Evolutionary conservation across 2,797 vertebrate species (phyloP).

Genomic region (Melanitta fusca): DNA sequence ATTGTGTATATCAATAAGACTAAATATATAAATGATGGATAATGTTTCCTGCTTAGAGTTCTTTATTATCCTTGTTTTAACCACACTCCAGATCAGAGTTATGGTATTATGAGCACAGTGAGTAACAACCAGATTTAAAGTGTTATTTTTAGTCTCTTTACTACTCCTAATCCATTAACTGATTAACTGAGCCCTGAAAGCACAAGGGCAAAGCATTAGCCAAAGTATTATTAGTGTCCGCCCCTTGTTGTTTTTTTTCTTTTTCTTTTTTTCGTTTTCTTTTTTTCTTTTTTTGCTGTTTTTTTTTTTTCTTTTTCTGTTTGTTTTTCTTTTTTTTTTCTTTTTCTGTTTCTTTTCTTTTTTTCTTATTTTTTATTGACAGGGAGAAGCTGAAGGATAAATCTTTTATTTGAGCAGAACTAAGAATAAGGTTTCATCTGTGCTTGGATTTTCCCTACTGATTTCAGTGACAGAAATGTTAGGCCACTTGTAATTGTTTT

Average conservation of each 20-base stretch:
- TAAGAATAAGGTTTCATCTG: not conserved
- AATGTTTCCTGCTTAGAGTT: not conserved
- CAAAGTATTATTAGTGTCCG: not conserved
- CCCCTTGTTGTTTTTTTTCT: no score
- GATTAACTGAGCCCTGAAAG: not conserved
- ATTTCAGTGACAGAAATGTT: not conserved
- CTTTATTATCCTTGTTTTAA: not conserved
- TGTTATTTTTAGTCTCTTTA: constrained; percentile 19
- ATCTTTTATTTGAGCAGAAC: not conserved
- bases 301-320: no score
- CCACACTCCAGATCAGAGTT: not conserved
- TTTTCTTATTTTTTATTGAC: not conserved
- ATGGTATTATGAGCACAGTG: not conserved
- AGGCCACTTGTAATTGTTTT: not conserved
- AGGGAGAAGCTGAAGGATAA: not conserved
- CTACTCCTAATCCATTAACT: not conserved
- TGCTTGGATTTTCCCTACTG: not conserved
- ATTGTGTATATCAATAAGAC: not conserved
- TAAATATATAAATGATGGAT: not conserved
- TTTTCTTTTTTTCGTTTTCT: no score
- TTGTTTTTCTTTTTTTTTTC: no score
- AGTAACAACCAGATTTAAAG: not conserved
- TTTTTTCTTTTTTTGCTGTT: no score
- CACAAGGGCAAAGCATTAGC: not conserved
- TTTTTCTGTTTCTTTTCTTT: no score